These are phyloP conservation scores for Epinephelus fuscoguttatus DNA, from an alignment of 2,113 vertebrate species.

Conservation along the genomic window DNA sequence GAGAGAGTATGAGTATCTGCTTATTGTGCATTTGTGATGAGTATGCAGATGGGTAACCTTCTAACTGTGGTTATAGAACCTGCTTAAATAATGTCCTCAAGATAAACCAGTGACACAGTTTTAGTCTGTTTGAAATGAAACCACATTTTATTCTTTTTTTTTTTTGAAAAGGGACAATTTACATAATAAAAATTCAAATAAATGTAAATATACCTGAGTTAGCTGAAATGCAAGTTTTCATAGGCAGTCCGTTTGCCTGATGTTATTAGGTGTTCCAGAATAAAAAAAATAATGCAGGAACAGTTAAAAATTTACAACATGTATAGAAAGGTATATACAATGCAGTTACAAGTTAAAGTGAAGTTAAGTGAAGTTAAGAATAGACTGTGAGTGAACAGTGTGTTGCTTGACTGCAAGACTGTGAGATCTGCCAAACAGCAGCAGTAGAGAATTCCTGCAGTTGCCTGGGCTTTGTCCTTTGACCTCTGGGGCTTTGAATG, in stretches of 20 bases:
- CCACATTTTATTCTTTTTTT: no score
- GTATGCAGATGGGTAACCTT: not conserved
- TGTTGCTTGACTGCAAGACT: slow-evolving; percentile 19
- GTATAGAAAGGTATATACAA: no score
- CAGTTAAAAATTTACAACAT: no score
- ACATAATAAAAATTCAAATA: no score
- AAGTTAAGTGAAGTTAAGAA: no score
- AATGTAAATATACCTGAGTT: no score
- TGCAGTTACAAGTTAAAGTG: no score
- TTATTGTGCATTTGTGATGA: not conserved
- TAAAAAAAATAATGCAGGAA: no score
- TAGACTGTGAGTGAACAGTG: slow-evolving; percentile 5
- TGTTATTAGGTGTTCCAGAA: no score
- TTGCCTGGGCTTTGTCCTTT: slow-evolving; percentile 78
- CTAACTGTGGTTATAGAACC: not conserved
- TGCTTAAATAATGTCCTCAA: not conserved
- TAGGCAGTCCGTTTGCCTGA: no score
- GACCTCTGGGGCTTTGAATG: slow-evolving; percentile 68
- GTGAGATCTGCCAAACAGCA: slow-evolving; percentile 60
- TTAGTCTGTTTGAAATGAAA: not conserved
- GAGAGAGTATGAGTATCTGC: not conserved
- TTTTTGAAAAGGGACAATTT: no score
- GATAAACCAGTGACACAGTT: not conserved
- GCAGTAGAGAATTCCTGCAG: slow-evolving; percentile 75
- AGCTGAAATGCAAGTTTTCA: no score